Base-by-base conservation (phyloP, 2,888 invertebrate genomes). In the Eutolmus rufibarbis region DNA sequence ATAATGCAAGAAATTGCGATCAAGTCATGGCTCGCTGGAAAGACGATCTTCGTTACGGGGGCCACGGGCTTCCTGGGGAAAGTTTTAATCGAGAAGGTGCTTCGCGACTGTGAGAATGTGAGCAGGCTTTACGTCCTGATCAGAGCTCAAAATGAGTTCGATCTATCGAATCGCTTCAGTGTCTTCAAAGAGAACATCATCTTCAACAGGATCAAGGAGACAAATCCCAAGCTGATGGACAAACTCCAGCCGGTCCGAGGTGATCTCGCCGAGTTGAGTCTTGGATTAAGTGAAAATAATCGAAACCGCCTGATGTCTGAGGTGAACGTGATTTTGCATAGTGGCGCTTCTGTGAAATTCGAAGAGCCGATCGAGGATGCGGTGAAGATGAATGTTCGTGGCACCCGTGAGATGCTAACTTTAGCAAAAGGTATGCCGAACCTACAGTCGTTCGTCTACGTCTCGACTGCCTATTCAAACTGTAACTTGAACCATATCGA, bases 391-490 rank as follows among this genome's bases (percentile, higher is more conserved):
- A 90, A 90, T 87, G 87, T 89, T 9, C 88, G 88, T 12, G 89
- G 90, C 0, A 89, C 89, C 0, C 74, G 87, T 23, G 87, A 88
- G 74, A 78, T 89, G 78, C 34, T 89, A 3, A n/a, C 87, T 43
- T 86, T 90, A 9, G 88, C 86, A 84, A 89, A 87, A 82, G 66
- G 40, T 12, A 88, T 89, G 88, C 4, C 46, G 4, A 86, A 89
- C 23, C 43, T 89, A n/a, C 43, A 91, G 90, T 91, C 91, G 0
- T 90, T 93, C 66, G 92, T 94, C 2, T 94, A 94, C 89, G 93
- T 94, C 16, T 94, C 94, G 0, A 94, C 94, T 1, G 94, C 94
- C 1, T 94, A 94, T 90, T 93, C 94, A 40, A 94, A 94, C 91
- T 94, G 94, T 90, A 93, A 94, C 89, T 90, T 92, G 34, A 90